A percentile compares a stretch with the other conserved stretches of the same genome.
These are phyloP conservation scores for Rhynchomys soricoides DNA, from an alignment of 2,113 vertebrate species.

Conservation along the genomic window DNA sequence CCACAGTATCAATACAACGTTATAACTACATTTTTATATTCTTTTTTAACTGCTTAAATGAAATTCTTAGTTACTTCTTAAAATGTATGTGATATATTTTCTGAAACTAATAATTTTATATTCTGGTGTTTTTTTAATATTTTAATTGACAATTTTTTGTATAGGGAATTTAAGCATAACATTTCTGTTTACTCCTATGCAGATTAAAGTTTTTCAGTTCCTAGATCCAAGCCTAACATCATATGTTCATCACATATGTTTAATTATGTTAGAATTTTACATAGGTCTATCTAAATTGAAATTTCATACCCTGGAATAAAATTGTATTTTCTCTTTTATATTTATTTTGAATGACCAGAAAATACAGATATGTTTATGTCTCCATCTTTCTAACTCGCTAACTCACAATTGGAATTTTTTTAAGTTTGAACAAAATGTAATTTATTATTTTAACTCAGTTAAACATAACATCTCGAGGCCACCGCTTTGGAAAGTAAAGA, in stretches of 20 bases:
- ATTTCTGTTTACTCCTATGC: not conserved
- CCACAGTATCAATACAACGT: not conserved
- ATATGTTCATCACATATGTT: not conserved
- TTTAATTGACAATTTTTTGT: not conserved
- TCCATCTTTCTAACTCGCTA: constrained; percentile 12
- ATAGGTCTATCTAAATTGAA: not conserved
- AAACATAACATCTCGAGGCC: no score
- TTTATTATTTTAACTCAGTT: no score
- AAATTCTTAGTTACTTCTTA: not conserved
- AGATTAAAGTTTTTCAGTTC: not conserved
- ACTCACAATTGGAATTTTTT: constrained; percentile 50
- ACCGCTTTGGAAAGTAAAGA: no score
- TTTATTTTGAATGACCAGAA: constrained; percentile 34
- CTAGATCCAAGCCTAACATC: not conserved
- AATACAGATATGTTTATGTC: not conserved
- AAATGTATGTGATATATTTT: not conserved
- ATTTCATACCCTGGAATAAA: not conserved
- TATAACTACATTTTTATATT: not conserved
- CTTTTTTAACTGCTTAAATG: not conserved
- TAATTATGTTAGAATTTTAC: not conserved
- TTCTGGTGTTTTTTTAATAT: not conserved
- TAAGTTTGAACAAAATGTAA: no score
- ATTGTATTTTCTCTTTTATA: not conserved
- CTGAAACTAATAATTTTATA: not conserved
- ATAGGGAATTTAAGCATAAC: not conserved